These are phyloP conservation scores for Hemibagrus wyckioides DNA, from an alignment of 2,113 vertebrate genomes.

Conservation along the genomic window DNA sequence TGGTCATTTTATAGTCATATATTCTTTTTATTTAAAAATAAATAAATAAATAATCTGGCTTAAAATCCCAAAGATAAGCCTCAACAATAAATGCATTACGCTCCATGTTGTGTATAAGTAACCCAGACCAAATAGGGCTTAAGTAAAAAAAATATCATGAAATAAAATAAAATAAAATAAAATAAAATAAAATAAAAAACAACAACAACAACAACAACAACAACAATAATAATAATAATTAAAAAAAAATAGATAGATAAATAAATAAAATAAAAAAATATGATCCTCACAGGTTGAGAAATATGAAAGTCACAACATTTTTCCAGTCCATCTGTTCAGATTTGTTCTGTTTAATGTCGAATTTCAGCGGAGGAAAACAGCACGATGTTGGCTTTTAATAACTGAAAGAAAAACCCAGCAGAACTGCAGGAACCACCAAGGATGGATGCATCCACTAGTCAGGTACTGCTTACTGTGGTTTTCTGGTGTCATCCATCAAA, in stretches of 20 bases:
- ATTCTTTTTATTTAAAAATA: background rate
- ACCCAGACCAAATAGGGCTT: too few species aligned
- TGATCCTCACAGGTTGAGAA: background rate
- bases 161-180: too few species aligned
- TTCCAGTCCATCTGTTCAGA: background rate
- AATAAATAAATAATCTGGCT: background rate
- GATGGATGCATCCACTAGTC: background rate
- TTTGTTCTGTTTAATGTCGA: background rate
- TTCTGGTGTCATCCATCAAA: slow-evolving; percentile 18
- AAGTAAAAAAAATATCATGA: too few species aligned
- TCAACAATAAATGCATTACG: background rate
- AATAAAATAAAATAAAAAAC: too few species aligned
- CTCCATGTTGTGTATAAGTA: background rate
- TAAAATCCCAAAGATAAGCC: background rate
- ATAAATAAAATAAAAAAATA: too few species aligned
- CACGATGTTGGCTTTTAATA: background rate
- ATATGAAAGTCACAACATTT: background rate
- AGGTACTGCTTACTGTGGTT: background rate
- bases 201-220: too few species aligned
- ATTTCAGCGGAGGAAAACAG: background rate
- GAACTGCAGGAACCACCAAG: background rate
- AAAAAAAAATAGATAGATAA: too few species aligned
- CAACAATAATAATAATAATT: too few species aligned
- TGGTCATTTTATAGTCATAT: background rate
- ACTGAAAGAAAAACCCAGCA: background rate